These are phyloP conservation scores for Girardinus metallicus DNA, from an alignment of 2,797 vertebrate genomes.

Conservation along the genomic window DNA sequence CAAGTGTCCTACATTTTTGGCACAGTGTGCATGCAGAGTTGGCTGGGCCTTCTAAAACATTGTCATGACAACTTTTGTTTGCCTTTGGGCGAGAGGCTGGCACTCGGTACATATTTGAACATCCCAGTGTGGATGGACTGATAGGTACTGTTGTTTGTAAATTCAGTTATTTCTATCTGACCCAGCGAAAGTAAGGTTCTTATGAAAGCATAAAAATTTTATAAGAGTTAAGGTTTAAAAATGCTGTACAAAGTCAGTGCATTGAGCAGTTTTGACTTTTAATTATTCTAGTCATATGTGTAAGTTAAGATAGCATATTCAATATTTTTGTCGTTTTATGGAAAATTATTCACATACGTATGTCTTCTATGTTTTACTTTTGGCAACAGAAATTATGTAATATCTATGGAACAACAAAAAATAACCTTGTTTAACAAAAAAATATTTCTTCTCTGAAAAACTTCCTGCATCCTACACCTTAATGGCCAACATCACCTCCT, in stretches of 20 bases:
- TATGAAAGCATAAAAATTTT: conserved; percentile 43
- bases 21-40: conserved; percentile 13
- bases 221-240: conserved; percentile 33
- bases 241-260: conserved; percentile 42
- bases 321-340: not conserved
- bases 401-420: not conserved
- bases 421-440: not conserved
- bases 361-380: not conserved
- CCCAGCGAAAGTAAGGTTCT: conserved; percentile 41
- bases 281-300: conserved; percentile 47
- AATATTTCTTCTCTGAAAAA: not conserved
- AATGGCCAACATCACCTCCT: not conserved
- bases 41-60: conserved; percentile 33
- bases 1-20: conserved; percentile 52
- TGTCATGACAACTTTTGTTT: conserved; percentile 73
- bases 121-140: not conserved
- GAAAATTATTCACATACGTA: not conserved
- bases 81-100: conserved; percentile 21
- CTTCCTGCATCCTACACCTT: no score
- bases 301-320: no score
- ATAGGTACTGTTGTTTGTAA: not conserved
- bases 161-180: conserved; percentile 26
- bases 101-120: conserved; percentile 1
- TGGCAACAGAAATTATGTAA: not conserved
- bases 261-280: conserved; percentile 49